phyloP scores from a whole-genome alignment of 2,113 vertebrate species.

The Lophotis ruficrista region DNA sequence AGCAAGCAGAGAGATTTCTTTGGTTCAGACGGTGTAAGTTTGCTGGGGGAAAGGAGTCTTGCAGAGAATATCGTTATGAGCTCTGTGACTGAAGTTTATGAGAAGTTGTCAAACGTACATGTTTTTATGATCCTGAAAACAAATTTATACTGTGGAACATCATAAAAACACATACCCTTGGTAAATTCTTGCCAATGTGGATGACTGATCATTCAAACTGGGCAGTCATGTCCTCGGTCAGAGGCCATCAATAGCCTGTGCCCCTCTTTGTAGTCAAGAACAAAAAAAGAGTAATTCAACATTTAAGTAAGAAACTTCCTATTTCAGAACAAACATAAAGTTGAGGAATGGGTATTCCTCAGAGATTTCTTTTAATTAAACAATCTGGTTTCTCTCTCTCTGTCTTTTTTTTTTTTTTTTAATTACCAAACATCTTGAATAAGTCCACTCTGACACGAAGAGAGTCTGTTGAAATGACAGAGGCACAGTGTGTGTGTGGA shows the following conservation, averaged over 20 bases:
- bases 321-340: background rate
- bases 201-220: background rate
- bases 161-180: background rate
- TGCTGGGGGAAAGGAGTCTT: background rate
- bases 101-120: fast-evolving
- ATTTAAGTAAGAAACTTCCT: background rate
- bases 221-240: background rate
- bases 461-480: background rate
- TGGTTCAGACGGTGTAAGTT: background rate
- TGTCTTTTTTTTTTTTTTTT: background rate
- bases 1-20: background rate
- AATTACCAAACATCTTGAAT: background rate
- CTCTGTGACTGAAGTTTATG: background rate
- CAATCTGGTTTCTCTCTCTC: background rate
- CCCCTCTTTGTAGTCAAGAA: background rate
- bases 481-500: background rate
- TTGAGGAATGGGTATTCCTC: background rate
- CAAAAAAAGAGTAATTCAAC: background rate
- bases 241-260: background rate
- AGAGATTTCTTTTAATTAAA: background rate
- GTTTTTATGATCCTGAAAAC: background rate
- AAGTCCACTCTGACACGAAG: background rate
- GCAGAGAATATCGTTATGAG: background rate
- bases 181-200: background rate
- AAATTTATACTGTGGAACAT: background rate